Base-by-base conservation (phyloP, 2,888 invertebrate genomes). In the Thysanoteuthis rhombus region DNA sequence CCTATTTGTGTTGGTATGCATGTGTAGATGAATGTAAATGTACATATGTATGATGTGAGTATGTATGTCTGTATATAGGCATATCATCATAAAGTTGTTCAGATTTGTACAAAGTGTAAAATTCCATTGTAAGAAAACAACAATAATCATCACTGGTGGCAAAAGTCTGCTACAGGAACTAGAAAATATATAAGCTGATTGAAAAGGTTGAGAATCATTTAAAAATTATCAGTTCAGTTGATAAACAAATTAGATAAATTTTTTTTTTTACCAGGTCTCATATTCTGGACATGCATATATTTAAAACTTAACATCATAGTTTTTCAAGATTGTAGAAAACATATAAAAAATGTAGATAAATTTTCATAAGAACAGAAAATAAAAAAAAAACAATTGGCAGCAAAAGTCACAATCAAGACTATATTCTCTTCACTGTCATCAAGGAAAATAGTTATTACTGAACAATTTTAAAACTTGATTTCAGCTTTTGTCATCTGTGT, bases 211-310 rank as follows among this genome's bases (percentile, higher is more conserved):
- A 75, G 75, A 75, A 75, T 75, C 75, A n/a, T 75, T 75, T 32
- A n/a, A 75, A 75, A 75, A 75, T n/a, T n/a, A 75, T 75, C 75
- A n/a, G n/a, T 16, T n/a, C n/a, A 75, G n/a, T n/a, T n/a, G 75
- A 75, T 75, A 75, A 75, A 75, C 16, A n/a, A 52, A 52, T 52
- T n/a, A 58, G 58, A 58, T 58, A n/a, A n/a, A n/a, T n/a, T n/a
- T n/a, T 75, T 75, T 75, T 75, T 75, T 75, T 75, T 75, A 75
- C 75, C 75, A 75, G 75, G n/a, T 75, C 75, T 75, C 75, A 75
- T 75, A 75, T 75, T 75, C 75, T n/a, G 75, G 75, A n/a, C 75
- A 75, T 75, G 75, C 75, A 75, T n/a, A 75, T 75, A n/a, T 75
- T 75, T 75, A 10, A 75, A 75, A 75, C 75, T 75, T 75, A 16